Conservation (phyloP, 2,888 invertebrate genomes). For the Eristalis arbustorum region DNA sequence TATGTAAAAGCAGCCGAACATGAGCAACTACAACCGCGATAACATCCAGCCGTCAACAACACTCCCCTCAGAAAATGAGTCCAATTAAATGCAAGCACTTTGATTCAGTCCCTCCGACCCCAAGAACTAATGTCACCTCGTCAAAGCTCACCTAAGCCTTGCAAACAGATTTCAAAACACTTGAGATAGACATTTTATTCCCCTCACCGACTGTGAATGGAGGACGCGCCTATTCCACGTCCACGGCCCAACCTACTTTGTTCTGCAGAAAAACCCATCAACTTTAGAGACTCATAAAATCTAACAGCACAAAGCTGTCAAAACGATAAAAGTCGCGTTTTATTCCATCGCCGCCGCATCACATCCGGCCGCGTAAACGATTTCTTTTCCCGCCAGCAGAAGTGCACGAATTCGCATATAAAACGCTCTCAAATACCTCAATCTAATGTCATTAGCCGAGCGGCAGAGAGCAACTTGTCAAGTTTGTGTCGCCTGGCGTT, state of each 20-base stretch:
- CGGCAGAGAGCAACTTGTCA: not conserved
- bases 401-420: slow-evolving; percentile 23
- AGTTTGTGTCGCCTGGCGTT: not conserved
- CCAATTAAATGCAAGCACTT: no score
- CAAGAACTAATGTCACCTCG: no score
- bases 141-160: no score
- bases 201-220: not conserved
- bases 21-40: no score
- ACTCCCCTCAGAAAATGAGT: no score
- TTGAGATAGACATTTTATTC: no score
- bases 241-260: not conserved
- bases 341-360: not conserved
- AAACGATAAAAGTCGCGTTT: slow-evolving; percentile 35
- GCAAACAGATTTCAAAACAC: no score
- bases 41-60: no score
- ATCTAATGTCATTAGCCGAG: slow-evolving; percentile 45
- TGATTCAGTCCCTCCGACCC: no score
- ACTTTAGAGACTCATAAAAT: slow-evolving; percentile 39
- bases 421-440: slow-evolving; percentile 18
- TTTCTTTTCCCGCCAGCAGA: not conserved
- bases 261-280: slow-evolving; percentile 28
- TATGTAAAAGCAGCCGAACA: no score
- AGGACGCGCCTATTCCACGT: not conserved
- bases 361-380: slow-evolving; percentile 33
- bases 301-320: slow-evolving; percentile 34